Evolutionary conservation across 2,888 invertebrate genomes (phyloP).

Genomic region (Epinotia demarniana): DNA sequence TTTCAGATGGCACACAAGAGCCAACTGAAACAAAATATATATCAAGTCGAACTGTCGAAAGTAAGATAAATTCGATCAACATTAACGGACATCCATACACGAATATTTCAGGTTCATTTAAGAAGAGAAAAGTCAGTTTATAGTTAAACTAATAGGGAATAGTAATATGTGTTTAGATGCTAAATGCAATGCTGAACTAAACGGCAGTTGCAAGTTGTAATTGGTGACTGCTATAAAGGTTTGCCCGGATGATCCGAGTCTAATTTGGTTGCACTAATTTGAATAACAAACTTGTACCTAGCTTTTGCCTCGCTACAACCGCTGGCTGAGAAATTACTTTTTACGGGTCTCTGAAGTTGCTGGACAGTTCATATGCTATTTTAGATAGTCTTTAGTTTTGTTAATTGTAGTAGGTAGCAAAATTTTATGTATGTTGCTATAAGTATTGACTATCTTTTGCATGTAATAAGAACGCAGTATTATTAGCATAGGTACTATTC

Average conservation of each 20-base stretch:
- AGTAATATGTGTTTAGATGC: neutral
- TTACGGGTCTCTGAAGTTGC: neutral
- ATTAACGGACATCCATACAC: too few relatives aligned
- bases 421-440: too few relatives aligned
- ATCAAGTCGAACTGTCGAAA: too few relatives aligned
- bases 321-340: slow-evolving; percentile 4
- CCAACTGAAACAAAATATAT: too few relatives aligned
- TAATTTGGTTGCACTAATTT: slow-evolving; percentile 34
- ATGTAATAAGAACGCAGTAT: too few relatives aligned
- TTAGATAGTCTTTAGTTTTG: neutral
- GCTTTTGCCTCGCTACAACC: slow-evolving; percentile 2
- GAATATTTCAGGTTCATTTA: too few relatives aligned
- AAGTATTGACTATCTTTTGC: too few relatives aligned
- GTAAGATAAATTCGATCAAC: too few relatives aligned
- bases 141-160: slow-evolving; percentile 7
- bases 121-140: too few relatives aligned
- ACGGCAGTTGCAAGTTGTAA: slow-evolving; percentile 36
- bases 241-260: slow-evolving; percentile 11
- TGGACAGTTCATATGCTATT: neutral
- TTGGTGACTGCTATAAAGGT: slow-evolving; percentile 26
- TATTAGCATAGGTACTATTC: too few relatives aligned
- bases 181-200: slow-evolving; percentile 28
- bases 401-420: neutral
- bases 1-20: too few relatives aligned
- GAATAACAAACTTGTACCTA: slow-evolving; percentile 26